These are phyloP conservation scores for Tadarida brasiliensis DNA, from an alignment of 2,797 vertebrate species.

Conservation along the genomic window DNA sequence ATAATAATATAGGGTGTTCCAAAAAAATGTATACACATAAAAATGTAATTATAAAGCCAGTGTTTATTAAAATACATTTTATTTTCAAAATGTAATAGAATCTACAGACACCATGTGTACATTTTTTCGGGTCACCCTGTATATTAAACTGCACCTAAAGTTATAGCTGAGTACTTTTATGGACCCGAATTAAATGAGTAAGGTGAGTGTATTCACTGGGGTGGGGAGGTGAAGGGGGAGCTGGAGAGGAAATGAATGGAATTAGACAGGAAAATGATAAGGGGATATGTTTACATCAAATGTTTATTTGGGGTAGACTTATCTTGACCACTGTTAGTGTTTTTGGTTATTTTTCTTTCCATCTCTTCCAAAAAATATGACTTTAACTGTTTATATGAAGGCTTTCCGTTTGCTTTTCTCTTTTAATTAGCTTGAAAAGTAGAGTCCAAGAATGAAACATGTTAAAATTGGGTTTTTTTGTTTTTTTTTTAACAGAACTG, in stretches of 20 bases:
- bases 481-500: slow-evolving; percentile 89
- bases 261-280: not conserved
- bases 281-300: not conserved
- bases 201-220: not conserved
- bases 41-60: too few relatives aligned
- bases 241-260: not conserved
- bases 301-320: not conserved
- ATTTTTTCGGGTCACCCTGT: too few relatives aligned
- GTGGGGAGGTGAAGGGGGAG: too few relatives aligned
- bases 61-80: too few relatives aligned
- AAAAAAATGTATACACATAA: too few relatives aligned
- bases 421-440: not conserved
- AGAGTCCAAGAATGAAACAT: not conserved
- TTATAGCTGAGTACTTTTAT: not conserved
- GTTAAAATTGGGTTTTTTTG: slow-evolving; percentile 59
- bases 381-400: not conserved
- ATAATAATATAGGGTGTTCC: not conserved
- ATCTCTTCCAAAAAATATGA: not conserved
- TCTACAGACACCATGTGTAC: too few relatives aligned
- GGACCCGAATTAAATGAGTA: not conserved
- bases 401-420: not conserved
- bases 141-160: not conserved
- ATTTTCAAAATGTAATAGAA: too few relatives aligned
- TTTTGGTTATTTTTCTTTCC: slow-evolving; percentile 48
- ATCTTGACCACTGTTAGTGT: not conserved